Conservation (phyloP, 2,797 vertebrate species). For the Sciurus vulgaris region DNA sequence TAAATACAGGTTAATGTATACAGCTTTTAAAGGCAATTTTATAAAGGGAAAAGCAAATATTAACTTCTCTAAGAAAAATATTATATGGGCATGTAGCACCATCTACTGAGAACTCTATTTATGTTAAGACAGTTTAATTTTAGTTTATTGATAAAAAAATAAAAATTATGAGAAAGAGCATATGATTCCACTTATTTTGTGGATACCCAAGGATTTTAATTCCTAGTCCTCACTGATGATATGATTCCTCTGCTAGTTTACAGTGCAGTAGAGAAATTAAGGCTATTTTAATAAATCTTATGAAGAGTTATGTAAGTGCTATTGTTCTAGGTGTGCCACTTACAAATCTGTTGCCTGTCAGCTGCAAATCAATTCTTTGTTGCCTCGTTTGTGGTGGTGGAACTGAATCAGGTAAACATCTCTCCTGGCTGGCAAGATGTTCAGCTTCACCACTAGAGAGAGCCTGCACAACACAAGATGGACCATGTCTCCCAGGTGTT, state of each 20-base stretch:
- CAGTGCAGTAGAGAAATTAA: not conserved
- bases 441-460: not conserved
- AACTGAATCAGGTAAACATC: not conserved
- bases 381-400: not conserved
- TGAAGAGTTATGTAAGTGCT: not conserved
- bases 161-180: not conserved
- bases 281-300: not conserved
- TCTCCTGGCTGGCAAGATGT: not conserved
- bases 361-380: not conserved
- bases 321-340: not conserved
- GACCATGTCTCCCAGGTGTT: too few relatives aligned
- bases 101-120: slow-evolving; percentile 32
- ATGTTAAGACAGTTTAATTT: not conserved
- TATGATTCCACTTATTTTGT: not conserved
- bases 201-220: not conserved
- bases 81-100: not conserved
- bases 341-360: not conserved
- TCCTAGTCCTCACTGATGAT: not conserved
- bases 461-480: not conserved
- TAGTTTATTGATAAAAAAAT: not conserved
- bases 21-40: slow-evolving; percentile 15
- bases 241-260: not conserved
- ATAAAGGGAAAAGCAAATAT: not conserved
- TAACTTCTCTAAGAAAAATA: not conserved
- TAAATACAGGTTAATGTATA: not conserved